Evolutionary conservation across 64 coral and sea anemone species (phyloP).

Genomic region (Trachythela sp.): DNA sequence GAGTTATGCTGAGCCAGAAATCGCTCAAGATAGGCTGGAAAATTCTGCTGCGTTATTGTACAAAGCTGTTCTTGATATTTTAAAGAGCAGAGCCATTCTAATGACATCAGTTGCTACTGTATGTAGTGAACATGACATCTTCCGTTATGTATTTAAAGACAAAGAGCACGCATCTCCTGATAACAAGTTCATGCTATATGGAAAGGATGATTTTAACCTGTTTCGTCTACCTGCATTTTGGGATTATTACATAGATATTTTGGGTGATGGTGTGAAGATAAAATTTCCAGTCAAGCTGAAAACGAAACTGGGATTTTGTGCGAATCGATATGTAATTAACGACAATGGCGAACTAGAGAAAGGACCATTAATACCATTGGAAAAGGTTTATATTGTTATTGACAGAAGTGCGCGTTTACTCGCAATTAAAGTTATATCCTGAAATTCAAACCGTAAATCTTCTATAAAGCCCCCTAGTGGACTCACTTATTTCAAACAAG

Average conservation of each 20-base stretch:
- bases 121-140: conserved; percentile 18
- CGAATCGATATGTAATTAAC: conserved; percentile 15
- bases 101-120: background rate
- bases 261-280: conserved; percentile 23
- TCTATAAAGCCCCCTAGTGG: no score
- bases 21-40: background rate
- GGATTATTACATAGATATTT: conserved; percentile 26
- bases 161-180: background rate
- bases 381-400: background rate
- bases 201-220: background rate
- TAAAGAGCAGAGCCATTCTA: background rate
- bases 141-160: background rate
- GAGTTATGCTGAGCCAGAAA: background rate
- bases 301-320: background rate
- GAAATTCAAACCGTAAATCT: background rate
- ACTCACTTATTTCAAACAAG: no score
- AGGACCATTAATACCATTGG: conserved; percentile 14
- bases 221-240: background rate
- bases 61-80: background rate
- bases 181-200: background rate
- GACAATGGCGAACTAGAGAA: background rate
- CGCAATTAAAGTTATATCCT: background rate
- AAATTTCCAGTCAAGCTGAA: conserved; percentile 18
- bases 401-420: conserved; percentile 11
- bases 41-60: background rate